Conservation (phyloP, 2,113 vertebrate genomes). For the Rhombomys opimus region DNA sequence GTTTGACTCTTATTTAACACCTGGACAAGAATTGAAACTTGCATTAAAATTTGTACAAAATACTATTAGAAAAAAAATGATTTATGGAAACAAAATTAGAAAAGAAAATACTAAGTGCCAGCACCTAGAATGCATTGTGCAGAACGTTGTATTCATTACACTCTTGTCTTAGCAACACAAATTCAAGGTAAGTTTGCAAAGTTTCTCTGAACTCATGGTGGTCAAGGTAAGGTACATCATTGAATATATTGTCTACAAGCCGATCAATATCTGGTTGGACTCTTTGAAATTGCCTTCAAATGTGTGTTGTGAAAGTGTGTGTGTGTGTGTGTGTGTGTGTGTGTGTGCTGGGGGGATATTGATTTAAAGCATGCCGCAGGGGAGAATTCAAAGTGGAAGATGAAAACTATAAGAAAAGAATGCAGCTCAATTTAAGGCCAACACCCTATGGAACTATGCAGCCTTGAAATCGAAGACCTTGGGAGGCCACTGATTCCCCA, state of each 20-base stretch:
- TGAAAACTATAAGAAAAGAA: neutral
- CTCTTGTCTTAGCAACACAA: neutral
- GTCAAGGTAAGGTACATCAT: neutral
- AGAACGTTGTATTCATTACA: neutral
- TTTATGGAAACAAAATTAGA: neutral
- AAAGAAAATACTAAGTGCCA: neutral
- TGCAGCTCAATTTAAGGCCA: slow-evolving; percentile 24
- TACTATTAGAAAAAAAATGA: neutral
- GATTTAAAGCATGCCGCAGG: neutral
- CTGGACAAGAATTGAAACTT: neutral
- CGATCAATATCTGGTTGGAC: neutral
- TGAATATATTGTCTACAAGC: neutral
- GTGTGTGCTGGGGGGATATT: neutral
- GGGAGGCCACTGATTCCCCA: neutral
- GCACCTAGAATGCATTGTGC: neutral
- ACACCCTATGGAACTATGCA: neutral
- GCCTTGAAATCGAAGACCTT: neutral
- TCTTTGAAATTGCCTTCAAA: slow-evolving; percentile 54
- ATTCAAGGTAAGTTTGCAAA: neutral
- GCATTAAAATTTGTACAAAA: neutral
- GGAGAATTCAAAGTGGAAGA: slow-evolving; percentile 11
- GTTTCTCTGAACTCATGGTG: neutral
- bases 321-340: neutral
- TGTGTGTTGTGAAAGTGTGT: neutral
- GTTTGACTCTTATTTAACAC: neutral